These are phyloP conservation scores for Celastrina argiolus DNA, from an alignment of 2,888 invertebrate species.

Conservation along the genomic window DNA sequence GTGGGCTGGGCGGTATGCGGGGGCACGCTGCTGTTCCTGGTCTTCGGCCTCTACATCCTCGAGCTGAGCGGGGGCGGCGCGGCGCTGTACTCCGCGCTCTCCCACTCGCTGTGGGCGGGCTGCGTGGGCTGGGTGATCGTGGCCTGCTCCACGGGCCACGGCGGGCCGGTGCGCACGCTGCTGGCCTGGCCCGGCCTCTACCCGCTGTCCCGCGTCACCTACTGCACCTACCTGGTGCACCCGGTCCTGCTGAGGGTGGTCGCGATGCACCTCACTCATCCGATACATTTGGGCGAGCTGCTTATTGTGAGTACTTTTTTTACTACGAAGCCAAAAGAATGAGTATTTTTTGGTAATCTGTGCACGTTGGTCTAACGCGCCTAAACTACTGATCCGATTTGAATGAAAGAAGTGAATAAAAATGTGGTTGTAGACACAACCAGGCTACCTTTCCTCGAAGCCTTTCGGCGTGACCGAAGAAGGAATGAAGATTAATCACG, in stretches of 20 bases:
- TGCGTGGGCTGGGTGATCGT: conserved; percentile 90
- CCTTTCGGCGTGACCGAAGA: too few species aligned
- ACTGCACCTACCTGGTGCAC: conserved; percentile 91
- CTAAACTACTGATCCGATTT: too few species aligned
- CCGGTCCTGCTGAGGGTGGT: conserved; percentile 88
- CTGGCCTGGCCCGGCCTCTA: conserved; percentile 85
- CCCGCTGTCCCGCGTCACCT: conserved; percentile 91
- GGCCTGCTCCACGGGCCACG: conserved; percentile 90
- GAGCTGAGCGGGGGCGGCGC: conserved; percentile 83
- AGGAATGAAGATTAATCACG: too few species aligned
- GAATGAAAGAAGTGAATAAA: too few species aligned
- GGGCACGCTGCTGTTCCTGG: conserved; percentile 82
- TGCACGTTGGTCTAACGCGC: too few species aligned
- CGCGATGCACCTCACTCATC: conserved; percentile 89
- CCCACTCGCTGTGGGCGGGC: conserved; percentile 90
- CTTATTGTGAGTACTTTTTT: conserved; percentile 80
- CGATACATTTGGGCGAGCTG: conserved; percentile 87
- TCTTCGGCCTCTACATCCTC: conserved; percentile 87
- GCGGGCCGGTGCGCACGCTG: conserved; percentile 83
- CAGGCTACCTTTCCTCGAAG: too few species aligned
- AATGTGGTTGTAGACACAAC: too few species aligned
- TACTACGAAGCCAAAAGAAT: background rate
- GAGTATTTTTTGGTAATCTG: too few species aligned
- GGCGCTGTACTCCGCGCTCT: conserved; percentile 88
- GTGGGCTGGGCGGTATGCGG: conserved; percentile 85